phyloP scores from a whole-genome alignment of 2,113 vertebrate genomes.

The Dendropsophus ebraccatus region DNA sequence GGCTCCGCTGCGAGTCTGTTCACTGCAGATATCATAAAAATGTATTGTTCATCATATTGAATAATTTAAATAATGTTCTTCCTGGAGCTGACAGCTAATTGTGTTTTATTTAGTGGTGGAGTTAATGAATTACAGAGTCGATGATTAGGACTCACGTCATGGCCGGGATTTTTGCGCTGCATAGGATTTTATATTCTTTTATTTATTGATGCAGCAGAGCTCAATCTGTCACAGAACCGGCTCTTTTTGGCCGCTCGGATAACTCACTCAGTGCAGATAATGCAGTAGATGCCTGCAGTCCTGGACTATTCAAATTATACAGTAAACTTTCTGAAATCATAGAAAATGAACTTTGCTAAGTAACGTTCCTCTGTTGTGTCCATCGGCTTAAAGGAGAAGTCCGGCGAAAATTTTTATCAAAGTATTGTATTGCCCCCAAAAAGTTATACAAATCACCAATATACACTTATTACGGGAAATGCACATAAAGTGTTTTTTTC shows the following conservation, averaged over 20 bases:
- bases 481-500: too few species aligned
- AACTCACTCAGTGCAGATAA: neutral
- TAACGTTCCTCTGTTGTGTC: too few species aligned
- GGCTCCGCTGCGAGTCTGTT: conserved; percentile 8
- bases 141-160: neutral
- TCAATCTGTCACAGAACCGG: neutral
- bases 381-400: too few species aligned
- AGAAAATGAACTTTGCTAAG: too few species aligned
- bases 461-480: too few species aligned
- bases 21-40: conserved; percentile 32
- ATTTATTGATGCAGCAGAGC: neutral
- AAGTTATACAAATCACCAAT: too few species aligned
- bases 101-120: conserved; percentile 22
- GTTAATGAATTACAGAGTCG: conserved; percentile 49
- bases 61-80: conserved; percentile 49
- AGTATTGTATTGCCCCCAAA: too few species aligned
- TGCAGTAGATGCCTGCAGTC: neutral
- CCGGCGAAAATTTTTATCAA: too few species aligned
- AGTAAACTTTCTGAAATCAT: neutral
- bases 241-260: neutral
- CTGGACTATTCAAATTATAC: neutral
- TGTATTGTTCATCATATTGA: conserved; percentile 39
- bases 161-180: neutral
- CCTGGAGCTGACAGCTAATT: conserved; percentile 42
- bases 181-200: neutral